Conservation (phyloP, 2,113 vertebrate genomes). For the Pachycephala philippinensis region DNA sequence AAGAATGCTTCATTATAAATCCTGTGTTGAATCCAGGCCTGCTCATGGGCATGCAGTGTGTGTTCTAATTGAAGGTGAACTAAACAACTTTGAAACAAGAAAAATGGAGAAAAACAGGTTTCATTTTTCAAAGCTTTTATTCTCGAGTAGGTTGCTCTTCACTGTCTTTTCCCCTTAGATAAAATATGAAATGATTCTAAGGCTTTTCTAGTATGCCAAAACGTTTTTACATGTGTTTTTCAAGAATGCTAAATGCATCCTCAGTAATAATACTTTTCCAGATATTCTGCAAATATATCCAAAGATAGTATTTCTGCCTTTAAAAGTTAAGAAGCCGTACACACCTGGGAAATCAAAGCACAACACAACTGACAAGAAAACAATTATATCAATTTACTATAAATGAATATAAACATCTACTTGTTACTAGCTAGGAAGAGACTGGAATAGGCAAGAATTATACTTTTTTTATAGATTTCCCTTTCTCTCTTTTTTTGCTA, state of each 20-base stretch:
- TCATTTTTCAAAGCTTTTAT: neutral
- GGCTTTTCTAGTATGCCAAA: neutral
- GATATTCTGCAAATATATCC: neutral
- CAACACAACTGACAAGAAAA: neutral
- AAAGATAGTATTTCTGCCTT: neutral
- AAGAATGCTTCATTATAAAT: neutral
- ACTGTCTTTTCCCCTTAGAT: neutral
- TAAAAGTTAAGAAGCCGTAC: neutral
- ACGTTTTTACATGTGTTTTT: neutral
- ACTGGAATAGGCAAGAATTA: neutral
- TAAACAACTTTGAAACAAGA: neutral
- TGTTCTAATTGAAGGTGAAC: constrained; percentile 1
- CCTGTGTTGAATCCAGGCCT: neutral
- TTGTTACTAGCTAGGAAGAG: neutral
- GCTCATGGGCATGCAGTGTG: neutral
- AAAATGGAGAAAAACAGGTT: neutral
- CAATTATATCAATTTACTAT: neutral
- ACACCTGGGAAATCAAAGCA: neutral
- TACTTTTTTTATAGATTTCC: neutral
- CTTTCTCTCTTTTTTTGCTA: neutral
- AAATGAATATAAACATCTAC: neutral
- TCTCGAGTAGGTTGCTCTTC: neutral
- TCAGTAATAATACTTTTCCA: neutral
- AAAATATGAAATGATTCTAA: neutral
- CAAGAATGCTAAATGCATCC: neutral